Conservation (phyloP, 2,113 vertebrate species). For the Columbina picui region DNA sequence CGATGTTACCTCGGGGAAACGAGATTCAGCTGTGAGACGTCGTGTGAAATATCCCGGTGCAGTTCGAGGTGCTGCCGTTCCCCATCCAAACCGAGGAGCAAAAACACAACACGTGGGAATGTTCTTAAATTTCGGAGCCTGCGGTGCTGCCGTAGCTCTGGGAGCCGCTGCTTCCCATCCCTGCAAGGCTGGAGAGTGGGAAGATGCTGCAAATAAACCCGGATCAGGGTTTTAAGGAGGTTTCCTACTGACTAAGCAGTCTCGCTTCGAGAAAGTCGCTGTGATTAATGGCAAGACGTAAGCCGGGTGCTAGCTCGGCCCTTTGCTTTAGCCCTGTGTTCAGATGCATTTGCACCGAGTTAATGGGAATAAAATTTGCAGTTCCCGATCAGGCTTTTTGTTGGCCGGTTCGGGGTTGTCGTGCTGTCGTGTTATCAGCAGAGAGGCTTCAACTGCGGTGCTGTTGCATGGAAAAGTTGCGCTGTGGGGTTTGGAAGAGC, state of each 20-base stretch:
- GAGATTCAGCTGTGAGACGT: not conserved
- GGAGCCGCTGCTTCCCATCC: not conserved
- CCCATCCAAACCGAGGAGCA: not conserved
- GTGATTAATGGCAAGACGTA: not conserved
- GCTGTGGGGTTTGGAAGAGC: too few species aligned
- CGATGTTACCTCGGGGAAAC: not conserved
- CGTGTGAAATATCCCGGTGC: accelerated
- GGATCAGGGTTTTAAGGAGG: not conserved
- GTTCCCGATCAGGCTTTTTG: not conserved
- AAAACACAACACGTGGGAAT: accelerated
- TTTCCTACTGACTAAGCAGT: not conserved
- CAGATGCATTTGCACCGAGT: not conserved
- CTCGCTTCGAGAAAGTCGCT: not conserved
- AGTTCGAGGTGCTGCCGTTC: not conserved
- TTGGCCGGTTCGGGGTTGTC: accelerated
- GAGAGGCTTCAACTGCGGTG: not conserved
- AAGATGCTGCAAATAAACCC: not conserved
- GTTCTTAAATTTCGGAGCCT: not conserved
- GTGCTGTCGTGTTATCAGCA: not conserved
- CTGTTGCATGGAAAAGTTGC: too few species aligned
- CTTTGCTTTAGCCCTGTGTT: not conserved
- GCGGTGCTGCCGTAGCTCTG: accelerated
- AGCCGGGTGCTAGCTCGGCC: not conserved
- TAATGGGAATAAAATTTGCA: not conserved
- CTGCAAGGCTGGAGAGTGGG: not conserved